Evolutionary conservation across 2,113 vertebrate genomes (phyloP).

Genomic region (Coptodon rendalli): DNA sequence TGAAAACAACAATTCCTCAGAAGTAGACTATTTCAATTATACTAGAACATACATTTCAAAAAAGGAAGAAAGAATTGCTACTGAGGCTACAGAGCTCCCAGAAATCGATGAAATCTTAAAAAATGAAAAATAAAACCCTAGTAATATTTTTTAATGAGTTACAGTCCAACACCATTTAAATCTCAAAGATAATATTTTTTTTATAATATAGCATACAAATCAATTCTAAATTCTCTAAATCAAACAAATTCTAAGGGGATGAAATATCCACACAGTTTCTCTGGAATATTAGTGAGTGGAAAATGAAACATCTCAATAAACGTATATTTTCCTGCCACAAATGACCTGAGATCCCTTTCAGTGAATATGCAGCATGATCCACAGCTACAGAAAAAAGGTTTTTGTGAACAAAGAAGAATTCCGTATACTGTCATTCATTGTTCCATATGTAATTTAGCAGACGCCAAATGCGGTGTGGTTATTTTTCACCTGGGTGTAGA

Average conservation of each 20-base stretch:
- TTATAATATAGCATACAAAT: neutral
- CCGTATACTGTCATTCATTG: no score
- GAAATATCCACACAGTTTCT: neutral
- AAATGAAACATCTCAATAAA: no score
- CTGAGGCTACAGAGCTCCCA: fast-evolving
- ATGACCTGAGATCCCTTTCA: no score
- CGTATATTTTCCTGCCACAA: no score
- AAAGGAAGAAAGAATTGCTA: neutral
- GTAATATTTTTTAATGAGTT: neutral
- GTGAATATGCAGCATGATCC: no score
- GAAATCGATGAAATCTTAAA: neutral
- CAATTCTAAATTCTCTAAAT: neutral
- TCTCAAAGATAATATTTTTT: neutral
- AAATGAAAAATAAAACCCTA: neutral
- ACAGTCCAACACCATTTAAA: neutral
- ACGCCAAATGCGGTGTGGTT: no score
- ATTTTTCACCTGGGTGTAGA: no score
- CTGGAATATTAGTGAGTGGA: no score
- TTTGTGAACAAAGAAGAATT: no score
- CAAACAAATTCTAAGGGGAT: neutral
- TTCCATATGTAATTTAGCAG: no score
- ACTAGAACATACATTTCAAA: fast-evolving
- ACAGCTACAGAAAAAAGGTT: no score
- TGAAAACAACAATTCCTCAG: neutral
- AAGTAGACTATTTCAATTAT: neutral